Base-by-base conservation (phyloP, 2,113 vertebrate genomes). In the Grallaria varia region DNA sequence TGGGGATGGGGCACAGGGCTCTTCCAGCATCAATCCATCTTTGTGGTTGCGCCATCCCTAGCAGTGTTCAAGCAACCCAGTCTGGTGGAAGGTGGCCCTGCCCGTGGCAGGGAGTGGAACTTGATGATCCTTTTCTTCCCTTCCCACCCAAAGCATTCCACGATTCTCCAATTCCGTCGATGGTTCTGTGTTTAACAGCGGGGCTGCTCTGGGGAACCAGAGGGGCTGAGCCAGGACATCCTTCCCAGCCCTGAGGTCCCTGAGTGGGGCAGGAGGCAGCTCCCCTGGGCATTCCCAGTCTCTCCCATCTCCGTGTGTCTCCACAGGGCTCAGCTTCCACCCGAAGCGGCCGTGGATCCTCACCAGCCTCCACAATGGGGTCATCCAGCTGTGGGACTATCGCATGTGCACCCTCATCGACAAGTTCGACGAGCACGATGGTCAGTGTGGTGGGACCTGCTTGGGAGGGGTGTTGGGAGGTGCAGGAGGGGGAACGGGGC, bases 331-430 rank as follows among this genome's bases (percentile, higher is more conserved):
- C 16, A 99, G 99, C 96, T 99, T 99, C 93, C 99, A 99, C 71
- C 99, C 99, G 0, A 99, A 99, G 97, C 96, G 99, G 63, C 99
- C 99, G 4, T 99, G 99, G 99, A 98, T 99, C 95, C 98, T 99
- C 33, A 99, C 99, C 31, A 99, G 99, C 96, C 97, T 99, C 75
- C 99, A 99, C 97, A 99, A 99, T 84, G 99, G 99, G 3, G 99
- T 99, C 63, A 99, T 99, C 97, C 99, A 99, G 97, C 98, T 99
- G 67, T 99, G 99, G 99, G 99, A 99, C 66, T 99, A 99, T 18
- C 98, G 99, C 14, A 99, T 99, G 99, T 99, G 99, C 86, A 99
- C 99, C 3, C 98, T 99, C 19, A 99, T 99, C 52, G 99, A 99
- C 96, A 99, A 99, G 83, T 99, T 99, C 62, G 99, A 99, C 33